phyloP scores from a whole-genome alignment of 2,113 vertebrate genomes.

The Probosciger aterrimus region DNA sequence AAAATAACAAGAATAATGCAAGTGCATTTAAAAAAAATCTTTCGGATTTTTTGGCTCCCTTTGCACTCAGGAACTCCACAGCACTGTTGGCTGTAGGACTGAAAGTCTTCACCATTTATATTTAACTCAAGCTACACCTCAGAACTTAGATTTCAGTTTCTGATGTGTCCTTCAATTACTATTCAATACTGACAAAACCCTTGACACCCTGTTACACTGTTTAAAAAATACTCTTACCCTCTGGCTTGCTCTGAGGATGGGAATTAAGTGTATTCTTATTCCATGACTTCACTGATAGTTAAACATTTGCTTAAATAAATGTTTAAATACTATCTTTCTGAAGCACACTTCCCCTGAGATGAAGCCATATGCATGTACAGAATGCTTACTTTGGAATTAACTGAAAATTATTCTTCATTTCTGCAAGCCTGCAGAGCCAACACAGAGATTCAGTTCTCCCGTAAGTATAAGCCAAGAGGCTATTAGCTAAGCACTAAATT shows the following conservation, averaged over 20 bases:
- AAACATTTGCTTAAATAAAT: background rate
- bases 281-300: background rate
- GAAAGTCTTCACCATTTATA: background rate
- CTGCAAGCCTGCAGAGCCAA: background rate
- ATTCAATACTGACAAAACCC: background rate
- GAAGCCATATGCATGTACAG: background rate
- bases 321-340: background rate
- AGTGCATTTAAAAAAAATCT: background rate
- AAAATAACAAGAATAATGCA: background rate
- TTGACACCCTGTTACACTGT: background rate
- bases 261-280: background rate
- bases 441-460: background rate
- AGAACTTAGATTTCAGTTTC: background rate
- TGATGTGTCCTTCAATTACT: background rate
- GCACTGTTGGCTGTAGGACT: background rate
- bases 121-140: background rate
- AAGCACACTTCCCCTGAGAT: background rate
- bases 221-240: background rate
- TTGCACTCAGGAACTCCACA: background rate
- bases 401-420: background rate
- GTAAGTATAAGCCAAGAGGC: background rate
- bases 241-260: background rate
- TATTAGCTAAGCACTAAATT: background rate
- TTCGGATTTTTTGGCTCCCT: background rate
- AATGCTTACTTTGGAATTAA: conserved; percentile 29